Conservation (phyloP, 53 echinoderm and acorn worm genomes). For the Patiria pectinifera region DNA sequence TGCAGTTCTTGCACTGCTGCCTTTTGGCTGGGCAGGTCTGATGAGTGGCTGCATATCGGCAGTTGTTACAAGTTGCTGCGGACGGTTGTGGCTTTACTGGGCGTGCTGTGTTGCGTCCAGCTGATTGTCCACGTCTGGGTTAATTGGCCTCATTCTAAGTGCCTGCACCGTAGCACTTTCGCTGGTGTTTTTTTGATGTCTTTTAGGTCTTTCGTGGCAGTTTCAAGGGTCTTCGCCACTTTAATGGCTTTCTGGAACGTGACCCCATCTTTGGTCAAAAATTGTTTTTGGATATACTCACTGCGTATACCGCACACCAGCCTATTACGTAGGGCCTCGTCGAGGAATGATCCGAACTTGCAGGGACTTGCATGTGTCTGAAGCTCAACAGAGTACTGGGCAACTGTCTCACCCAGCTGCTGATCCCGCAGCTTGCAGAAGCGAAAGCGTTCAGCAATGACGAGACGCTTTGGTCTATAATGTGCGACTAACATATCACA, state of each 20-base stretch:
- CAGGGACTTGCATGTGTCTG: slow-evolving; percentile 43
- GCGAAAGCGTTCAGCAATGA: slow-evolving; percentile 56
- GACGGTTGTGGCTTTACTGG: too few species aligned
- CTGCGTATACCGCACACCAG: slow-evolving; percentile 31
- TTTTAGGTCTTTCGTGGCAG: slow-evolving; percentile 22
- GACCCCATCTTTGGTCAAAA: slow-evolving; percentile 26
- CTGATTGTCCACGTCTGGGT: too few species aligned
- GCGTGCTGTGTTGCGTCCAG: too few species aligned
- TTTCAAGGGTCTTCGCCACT: slow-evolving; percentile 20
- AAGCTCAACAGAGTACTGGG: slow-evolving; percentile 36
- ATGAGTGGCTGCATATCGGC: too few species aligned
- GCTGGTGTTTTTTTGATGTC: slow-evolving; percentile 1
- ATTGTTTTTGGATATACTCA: slow-evolving; percentile 7
- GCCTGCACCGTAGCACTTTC: not conserved
- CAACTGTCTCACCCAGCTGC: slow-evolving; percentile 28
- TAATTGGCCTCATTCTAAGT: not conserved
- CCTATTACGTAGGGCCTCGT: slow-evolving; percentile 44
- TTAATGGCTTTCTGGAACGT: slow-evolving; percentile 28
- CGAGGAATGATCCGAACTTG: slow-evolving; percentile 30
- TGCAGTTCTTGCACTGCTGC: slow-evolving; percentile 4
- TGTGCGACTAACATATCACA: not conserved
- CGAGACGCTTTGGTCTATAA: slow-evolving; percentile 4
- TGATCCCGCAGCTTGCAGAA: slow-evolving; percentile 51
- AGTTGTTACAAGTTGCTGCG: too few species aligned
- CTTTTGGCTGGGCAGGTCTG: too few species aligned